Conservation (phyloP, 2,888 invertebrate genomes). For the Augochlorella aurata region DNA sequence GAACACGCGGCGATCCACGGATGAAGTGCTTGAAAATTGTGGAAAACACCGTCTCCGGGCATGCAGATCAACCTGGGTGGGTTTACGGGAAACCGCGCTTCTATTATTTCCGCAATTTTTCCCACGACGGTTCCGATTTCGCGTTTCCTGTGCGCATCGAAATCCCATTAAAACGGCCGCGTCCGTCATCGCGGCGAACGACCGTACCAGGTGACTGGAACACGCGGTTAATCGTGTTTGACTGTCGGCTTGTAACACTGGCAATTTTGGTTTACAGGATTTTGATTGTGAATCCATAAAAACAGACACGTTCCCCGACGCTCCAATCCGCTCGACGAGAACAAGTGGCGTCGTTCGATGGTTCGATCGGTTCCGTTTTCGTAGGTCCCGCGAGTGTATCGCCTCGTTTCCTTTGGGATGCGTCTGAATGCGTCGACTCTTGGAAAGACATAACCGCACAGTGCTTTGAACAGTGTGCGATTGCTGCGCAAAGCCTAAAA, state of each 20-base stretch:
- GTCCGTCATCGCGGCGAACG: constrained; percentile 10
- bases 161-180: neutral
- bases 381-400: neutral
- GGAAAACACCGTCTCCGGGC: constrained; percentile 46
- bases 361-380: neutral
- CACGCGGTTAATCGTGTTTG: constrained; percentile 29
- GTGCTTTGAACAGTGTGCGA: no score
- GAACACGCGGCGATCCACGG: constrained; percentile 19
- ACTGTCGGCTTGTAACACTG: constrained; percentile 7
- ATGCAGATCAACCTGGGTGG: neutral
- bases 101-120: constrained; percentile 2
- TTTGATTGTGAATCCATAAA: constrained; percentile 21
- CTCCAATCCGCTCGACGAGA: neutral
- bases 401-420: neutral
- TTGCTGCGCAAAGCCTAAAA: no score
- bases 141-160: neutral
- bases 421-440: no score
- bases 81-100: neutral
- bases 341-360: neutral
- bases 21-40: constrained; percentile 49
- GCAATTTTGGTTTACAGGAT: constrained; percentile 39
- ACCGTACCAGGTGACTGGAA: neutral
- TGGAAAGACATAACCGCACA: no score
- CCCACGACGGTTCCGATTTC: neutral
- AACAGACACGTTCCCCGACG: neutral